phyloP scores from a whole-genome alignment of 2,113 vertebrate species.

The Rattus rattus region DNA sequence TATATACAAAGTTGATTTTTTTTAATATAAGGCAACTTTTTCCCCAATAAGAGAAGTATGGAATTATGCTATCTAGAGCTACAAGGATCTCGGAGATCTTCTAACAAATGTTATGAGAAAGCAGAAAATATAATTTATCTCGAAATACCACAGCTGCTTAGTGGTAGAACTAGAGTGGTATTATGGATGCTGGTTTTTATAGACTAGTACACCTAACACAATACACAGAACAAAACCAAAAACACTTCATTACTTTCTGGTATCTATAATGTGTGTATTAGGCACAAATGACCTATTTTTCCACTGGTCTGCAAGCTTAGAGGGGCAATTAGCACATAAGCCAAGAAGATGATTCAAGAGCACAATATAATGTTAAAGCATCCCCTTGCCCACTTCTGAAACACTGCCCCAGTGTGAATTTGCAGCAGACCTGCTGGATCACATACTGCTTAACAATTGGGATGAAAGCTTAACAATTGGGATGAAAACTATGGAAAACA shows the following conservation, averaged over 20 bases:
- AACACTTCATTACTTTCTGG: neutral
- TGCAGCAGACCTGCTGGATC: neutral
- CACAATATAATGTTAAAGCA: neutral
- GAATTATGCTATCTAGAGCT: neutral
- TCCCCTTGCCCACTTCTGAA: neutral
- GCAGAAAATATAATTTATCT: neutral
- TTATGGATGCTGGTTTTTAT: neutral
- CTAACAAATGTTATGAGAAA: neutral
- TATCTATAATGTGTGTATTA: neutral
- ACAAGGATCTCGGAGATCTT: neutral
- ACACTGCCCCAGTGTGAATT: neutral
- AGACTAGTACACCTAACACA: neutral
- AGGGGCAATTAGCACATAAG: neutral
- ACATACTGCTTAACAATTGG: neutral
- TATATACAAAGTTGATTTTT: neutral
- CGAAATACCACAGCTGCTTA: neutral
- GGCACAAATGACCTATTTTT: neutral
- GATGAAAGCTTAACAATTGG: slow-evolving; percentile 25
- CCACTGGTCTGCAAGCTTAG: neutral
- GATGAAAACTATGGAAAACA: slow-evolving; percentile 17
- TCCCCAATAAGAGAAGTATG: neutral
- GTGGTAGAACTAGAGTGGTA: neutral
- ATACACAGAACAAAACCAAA: neutral
- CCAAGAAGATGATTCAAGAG: neutral
- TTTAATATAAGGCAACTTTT: neutral